Conservation (phyloP, 2,113 vertebrate genomes). For the Leptocoma aspasia region DNA sequence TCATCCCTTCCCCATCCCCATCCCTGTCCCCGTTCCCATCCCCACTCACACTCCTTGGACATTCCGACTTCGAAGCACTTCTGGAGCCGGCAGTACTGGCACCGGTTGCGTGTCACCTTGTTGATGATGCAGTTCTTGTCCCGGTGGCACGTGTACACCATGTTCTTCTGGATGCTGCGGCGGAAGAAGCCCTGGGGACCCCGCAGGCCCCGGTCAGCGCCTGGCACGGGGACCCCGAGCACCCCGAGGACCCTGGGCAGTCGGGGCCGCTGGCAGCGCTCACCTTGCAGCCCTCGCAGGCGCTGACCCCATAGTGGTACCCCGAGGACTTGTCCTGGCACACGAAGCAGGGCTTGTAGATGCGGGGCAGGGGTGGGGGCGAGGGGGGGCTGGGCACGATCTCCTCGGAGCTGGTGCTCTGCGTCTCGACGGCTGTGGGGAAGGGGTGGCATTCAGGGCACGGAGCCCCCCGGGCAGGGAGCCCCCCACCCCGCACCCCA, state of each 20-base stretch:
- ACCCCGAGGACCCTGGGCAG: background rate
- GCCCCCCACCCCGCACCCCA: rapidly evolving
- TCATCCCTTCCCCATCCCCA: background rate
- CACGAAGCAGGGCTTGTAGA: constrained; percentile 98
- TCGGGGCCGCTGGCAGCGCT: background rate
- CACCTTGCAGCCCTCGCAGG: constrained; percentile 99
- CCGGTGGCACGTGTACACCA: constrained; percentile 98
- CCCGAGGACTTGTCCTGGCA: constrained; percentile 98
- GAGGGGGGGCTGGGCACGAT: constrained; percentile 95
- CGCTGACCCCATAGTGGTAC: constrained; percentile 98
- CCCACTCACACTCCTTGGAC: constrained; percentile 97
- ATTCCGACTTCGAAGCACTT: constrained; percentile 99
- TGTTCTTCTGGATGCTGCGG: constrained; percentile 99
- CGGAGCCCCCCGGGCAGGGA: rapidly evolving
- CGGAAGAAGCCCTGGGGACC: constrained; percentile 90
- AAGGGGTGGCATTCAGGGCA: background rate
- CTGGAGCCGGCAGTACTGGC: constrained; percentile 98
- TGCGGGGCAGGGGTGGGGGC: constrained; percentile 89
- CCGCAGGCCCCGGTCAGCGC: rapidly evolving
- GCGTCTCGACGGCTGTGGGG: constrained; percentile 89
- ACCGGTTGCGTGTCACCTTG: constrained; percentile 98
- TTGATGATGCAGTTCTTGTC: constrained; percentile 99
- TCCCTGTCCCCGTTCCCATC: background rate
- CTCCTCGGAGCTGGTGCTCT: constrained; percentile 97
- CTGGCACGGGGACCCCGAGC: rapidly evolving